Evolutionary conservation across 2,797 vertebrate species (phyloP).

Genomic region (Cirrhinus molitorella): DNA sequence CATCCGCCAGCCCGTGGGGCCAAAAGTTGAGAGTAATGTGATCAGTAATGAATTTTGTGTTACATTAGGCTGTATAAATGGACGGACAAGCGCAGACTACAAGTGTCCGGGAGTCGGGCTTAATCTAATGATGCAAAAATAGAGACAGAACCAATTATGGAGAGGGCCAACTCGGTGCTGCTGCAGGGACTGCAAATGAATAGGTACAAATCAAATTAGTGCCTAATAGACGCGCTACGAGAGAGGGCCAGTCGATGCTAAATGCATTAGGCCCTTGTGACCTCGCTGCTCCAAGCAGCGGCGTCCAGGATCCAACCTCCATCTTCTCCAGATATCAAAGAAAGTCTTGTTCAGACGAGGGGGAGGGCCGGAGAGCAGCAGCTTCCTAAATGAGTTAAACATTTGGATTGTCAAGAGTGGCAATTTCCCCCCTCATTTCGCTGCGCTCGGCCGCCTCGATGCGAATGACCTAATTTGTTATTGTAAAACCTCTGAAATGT

Average conservation of each 20-base stretch:
- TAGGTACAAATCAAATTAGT: constrained; percentile 96
- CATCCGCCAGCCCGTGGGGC: constrained; percentile 80
- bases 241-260: constrained; percentile 97
- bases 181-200: constrained; percentile 95
- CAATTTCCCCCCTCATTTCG: constrained; percentile 61
- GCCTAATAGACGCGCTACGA: constrained; percentile 92
- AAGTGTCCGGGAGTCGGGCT: constrained; percentile 95
- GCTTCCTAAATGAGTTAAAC: constrained; percentile 89
- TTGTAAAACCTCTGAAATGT: constrained; percentile 63
- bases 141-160: constrained; percentile 95
- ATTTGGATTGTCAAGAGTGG: constrained; percentile 78
- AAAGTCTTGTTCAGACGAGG: constrained; percentile 88
- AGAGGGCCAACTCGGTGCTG: constrained; percentile 89
- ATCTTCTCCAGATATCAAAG: constrained; percentile 86
- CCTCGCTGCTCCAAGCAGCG: constrained; percentile 88
- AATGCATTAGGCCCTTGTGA: constrained; percentile 97
- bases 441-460: constrained; percentile 41
- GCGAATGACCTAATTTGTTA: constrained; percentile 66
- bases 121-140: constrained; percentile 99
- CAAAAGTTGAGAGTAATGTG: constrained; percentile 96
- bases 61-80: constrained; percentile 96
- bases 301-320: constrained; percentile 86
- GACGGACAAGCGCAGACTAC: constrained; percentile 94
- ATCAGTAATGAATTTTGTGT: constrained; percentile 99
- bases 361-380: constrained; percentile 71